These are phyloP conservation scores for Gymnogyps californianus DNA, from an alignment of 2,113 vertebrate genomes.

Conservation along the genomic window DNA sequence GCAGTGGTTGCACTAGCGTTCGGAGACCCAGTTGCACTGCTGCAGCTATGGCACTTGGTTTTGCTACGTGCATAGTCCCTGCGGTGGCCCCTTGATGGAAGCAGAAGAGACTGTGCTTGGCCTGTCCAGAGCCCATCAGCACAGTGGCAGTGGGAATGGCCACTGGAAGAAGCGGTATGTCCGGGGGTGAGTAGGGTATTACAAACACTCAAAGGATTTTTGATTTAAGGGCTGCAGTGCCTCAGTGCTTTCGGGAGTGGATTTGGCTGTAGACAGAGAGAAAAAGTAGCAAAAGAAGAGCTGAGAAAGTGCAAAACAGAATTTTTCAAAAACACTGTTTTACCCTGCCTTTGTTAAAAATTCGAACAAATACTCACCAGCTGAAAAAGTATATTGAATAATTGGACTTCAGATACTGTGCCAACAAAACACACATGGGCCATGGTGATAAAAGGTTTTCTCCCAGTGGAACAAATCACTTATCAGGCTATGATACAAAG, in stretches of 20 bases:
- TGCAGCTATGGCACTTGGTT: background rate
- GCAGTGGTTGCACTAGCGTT: background rate
- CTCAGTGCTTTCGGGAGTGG: background rate
- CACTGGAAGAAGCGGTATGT: background rate
- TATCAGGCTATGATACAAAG: conserved; percentile 52
- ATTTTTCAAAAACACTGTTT: background rate
- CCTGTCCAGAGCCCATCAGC: background rate
- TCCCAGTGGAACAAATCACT: conserved; percentile 51
- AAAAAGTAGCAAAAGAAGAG: background rate
- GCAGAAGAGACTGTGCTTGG: background rate
- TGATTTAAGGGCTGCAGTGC: background rate
- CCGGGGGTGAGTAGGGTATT: background rate
- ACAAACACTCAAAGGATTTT: background rate
- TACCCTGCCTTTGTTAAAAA: conserved; percentile 41
- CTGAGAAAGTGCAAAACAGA: background rate
- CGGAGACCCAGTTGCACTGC: background rate
- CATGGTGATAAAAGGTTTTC: conserved; percentile 49
- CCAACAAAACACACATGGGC: conserved; percentile 59
- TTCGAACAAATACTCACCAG: conserved; percentile 38
- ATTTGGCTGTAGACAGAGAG: background rate
- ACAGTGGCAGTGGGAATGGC: background rate
- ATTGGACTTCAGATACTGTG: conserved; percentile 25
- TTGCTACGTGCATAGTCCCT: fast-evolving
- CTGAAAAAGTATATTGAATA: conserved; percentile 61
- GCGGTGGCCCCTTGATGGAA: background rate